phyloP scores from a whole-genome alignment of 2,113 vertebrate species.

The Eublepharis macularius region DNA sequence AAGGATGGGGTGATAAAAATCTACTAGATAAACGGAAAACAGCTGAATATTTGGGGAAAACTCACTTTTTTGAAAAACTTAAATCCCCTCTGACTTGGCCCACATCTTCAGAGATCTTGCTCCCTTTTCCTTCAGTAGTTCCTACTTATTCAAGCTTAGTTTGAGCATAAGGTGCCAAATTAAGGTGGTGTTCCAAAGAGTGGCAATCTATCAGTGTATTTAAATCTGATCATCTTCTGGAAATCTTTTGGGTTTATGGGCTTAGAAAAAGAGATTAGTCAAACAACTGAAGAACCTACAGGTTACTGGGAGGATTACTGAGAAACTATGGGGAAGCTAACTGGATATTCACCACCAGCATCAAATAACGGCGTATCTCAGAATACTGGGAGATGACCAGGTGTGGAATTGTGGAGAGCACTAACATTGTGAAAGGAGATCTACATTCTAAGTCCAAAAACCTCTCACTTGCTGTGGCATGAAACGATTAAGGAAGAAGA shows the following conservation, averaged over 20 bases:
- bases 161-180: slow-evolving; percentile 51
- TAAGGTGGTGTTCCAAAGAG: slow-evolving; percentile 58
- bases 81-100: not conserved
- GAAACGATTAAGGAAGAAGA: no score
- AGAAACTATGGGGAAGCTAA: slow-evolving; percentile 49
- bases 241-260: slow-evolving; percentile 57
- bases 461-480: no score
- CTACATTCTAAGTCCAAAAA: no score
- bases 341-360: slow-evolving; percentile 44
- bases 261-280: slow-evolving; percentile 52
- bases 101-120: not conserved
- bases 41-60: not conserved
- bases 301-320: slow-evolving; percentile 63
- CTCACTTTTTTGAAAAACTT: not conserved
- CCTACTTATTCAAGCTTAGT: slow-evolving; percentile 28
- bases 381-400: slow-evolving; percentile 42
- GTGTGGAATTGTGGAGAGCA: slow-evolving; percentile 50
- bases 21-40: not conserved
- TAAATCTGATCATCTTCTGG: slow-evolving; percentile 50
- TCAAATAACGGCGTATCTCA: slow-evolving; percentile 44
- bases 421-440: slow-evolving; percentile 28
- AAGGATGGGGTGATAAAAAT: no score
- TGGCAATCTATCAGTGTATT: slow-evolving; percentile 56
- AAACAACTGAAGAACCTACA: slow-evolving; percentile 46
- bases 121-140: not conserved